phyloP scores from a whole-genome alignment of 2,888 invertebrate species.

The Doris montereyensis region DNA sequence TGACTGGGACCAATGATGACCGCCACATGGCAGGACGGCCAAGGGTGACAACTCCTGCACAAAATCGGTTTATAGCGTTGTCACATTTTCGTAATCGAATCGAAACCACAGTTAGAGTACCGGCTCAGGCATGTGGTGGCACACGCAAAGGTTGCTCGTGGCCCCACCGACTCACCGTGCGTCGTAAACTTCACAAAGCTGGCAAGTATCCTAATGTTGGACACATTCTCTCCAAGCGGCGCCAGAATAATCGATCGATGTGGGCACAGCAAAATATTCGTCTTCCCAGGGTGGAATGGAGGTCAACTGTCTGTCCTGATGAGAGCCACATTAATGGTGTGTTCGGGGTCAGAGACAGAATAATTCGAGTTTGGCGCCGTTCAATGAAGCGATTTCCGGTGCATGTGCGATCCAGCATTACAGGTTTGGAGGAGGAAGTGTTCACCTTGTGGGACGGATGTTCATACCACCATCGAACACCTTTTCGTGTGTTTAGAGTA shows the following conservation, averaged over 20 bases:
- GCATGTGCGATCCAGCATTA: conserved; percentile 5
- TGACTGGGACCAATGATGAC: too few species aligned
- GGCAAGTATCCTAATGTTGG: too few species aligned
- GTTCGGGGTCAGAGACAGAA: conserved; percentile 4
- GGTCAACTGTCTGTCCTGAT: background rate
- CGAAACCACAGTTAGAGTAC: too few species aligned
- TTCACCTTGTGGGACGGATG: conserved; percentile 4
- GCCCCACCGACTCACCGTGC: too few species aligned
- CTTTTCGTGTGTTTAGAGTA: conserved; percentile 5
- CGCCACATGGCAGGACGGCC: too few species aligned
- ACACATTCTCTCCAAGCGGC: too few species aligned
- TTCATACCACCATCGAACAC: background rate
- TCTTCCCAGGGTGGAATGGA: background rate
- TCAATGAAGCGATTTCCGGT: background rate
- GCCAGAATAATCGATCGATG: background rate
- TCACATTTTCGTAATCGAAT: too few species aligned
- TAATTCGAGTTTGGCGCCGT: background rate
- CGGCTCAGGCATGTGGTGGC: too few species aligned
- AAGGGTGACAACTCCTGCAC: too few species aligned
- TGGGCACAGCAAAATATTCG: background rate
- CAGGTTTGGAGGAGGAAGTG: conserved; percentile 15
- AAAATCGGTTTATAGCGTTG: too few species aligned
- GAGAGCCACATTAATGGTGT: conserved; percentile 3
- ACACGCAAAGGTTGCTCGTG: too few species aligned
- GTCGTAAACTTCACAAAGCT: too few species aligned